phyloP scores from a whole-genome alignment of 2,113 vertebrate species.

The Myiopsitta monachus region DNA sequence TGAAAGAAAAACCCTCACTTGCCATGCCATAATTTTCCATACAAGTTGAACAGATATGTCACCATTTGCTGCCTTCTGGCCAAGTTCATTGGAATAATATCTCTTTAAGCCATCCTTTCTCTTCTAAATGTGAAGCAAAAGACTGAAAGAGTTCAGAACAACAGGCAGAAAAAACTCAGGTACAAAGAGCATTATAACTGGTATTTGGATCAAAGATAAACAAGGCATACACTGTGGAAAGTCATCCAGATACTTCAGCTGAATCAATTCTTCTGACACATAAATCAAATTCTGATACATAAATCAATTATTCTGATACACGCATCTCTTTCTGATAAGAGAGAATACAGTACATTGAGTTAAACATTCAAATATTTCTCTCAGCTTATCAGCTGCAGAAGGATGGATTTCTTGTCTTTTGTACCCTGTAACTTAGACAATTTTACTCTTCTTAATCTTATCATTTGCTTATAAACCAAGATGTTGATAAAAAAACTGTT shows the following conservation, averaged over 20 bases:
- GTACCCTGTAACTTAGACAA: background rate
- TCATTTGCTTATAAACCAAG: background rate
- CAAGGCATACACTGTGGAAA: constrained; percentile 80
- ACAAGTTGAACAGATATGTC: constrained; percentile 83
- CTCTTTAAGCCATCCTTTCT: constrained; percentile 83
- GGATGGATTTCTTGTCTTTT: background rate
- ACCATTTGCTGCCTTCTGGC: constrained; percentile 82
- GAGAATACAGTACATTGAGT: background rate
- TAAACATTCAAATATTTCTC: background rate
- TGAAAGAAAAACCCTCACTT: background rate
- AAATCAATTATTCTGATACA: no score
- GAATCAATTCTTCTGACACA: constrained; percentile 66
- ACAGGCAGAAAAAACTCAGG: constrained; percentile 79
- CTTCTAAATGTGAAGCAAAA: constrained; percentile 86
- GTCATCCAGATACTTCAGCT: constrained; percentile 74
- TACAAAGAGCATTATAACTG: constrained; percentile 75
- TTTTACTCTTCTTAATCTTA: background rate
- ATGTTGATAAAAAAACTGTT: background rate
- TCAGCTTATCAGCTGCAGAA: background rate
- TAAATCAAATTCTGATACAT: no score
- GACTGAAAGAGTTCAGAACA: constrained; percentile 83
- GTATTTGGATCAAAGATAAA: constrained; percentile 83
- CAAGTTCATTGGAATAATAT: constrained; percentile 83
- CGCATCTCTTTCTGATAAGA: constrained; percentile 21
- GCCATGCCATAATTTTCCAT: constrained; percentile 85